A percentile compares a stretch with the other conserved stretches of the same genome.
These are phyloP conservation scores for Meta bourneti DNA, from an alignment of 2,888 invertebrate species.

Conservation along the genomic window DNA sequence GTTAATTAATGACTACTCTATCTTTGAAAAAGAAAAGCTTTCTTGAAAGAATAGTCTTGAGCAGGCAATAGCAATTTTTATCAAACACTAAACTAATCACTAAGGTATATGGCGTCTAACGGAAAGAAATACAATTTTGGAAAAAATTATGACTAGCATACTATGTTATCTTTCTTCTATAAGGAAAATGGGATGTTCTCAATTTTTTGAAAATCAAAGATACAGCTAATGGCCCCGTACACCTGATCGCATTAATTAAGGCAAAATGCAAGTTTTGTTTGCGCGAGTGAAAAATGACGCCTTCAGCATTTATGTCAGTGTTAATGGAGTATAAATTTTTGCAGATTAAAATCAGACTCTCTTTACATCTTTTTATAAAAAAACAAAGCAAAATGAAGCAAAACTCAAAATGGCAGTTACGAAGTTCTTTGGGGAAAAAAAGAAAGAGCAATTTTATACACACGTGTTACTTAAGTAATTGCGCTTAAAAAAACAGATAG, in stretches of 20 bases:
- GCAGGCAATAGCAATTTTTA: background rate
- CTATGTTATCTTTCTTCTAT: background rate
- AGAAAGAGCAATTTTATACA: background rate
- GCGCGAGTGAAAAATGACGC: background rate
- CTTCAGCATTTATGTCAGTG: background rate
- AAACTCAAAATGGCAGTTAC: background rate
- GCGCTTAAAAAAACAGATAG: constrained; percentile 3
- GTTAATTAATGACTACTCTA: background rate
- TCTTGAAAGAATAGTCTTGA: background rate
- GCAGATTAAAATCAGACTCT: background rate
- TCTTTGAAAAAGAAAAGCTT: background rate
- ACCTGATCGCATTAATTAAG: background rate
- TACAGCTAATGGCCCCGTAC: background rate
- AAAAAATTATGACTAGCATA: background rate
- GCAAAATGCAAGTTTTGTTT: background rate
- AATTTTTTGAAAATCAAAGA: background rate
- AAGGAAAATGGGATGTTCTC: background rate
- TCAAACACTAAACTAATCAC: background rate
- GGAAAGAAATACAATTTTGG: background rate
- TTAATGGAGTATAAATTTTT: background rate
- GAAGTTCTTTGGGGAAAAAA: background rate
- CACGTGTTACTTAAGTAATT: constrained; percentile 6
- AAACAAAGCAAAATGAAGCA: background rate
- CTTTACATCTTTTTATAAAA: background rate
- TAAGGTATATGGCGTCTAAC: background rate